These are phyloP conservation scores for Cartodere bifasciata DNA, from an alignment of 2,888 invertebrate genomes.

Conservation along the genomic window DNA sequence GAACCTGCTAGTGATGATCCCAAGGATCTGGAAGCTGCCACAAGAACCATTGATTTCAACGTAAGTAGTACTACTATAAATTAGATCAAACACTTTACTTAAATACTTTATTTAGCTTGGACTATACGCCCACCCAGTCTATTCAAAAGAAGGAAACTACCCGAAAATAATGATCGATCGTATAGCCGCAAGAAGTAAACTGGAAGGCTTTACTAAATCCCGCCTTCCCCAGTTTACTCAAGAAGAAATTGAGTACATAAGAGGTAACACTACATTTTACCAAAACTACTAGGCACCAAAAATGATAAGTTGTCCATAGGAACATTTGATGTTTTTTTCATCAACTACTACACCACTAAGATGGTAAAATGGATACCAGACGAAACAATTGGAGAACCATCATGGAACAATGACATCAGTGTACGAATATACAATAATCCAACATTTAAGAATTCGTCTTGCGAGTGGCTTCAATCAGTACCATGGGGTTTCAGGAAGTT, in stretches of 20 bases:
- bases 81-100: too few species aligned
- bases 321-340: constrained; percentile 37
- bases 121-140: constrained; percentile 41
- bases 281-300: too few species aligned
- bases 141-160: constrained; percentile 17
- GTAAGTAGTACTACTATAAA: too few species aligned
- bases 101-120: constrained; percentile 24
- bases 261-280: too few species aligned
- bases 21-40: constrained; percentile 38
- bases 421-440: neutral
- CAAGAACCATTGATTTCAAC: constrained; percentile 39
- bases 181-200: constrained; percentile 14
- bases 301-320: too few species aligned
- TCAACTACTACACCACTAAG: constrained; percentile 37
- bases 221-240: constrained; percentile 42
- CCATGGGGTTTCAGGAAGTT: constrained; percentile 45
- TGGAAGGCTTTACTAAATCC: constrained; percentile 15
- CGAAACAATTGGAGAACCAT: too few species aligned
- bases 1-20: constrained; percentile 35
- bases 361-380: neutral
- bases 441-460: neutral
- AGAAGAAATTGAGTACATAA: constrained; percentile 32
- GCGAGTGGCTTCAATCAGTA: constrained; percentile 29
- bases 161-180: constrained; percentile 15
- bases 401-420: neutral